Evolutionary conservation across 2,888 invertebrate genomes (phyloP).

Genomic region (Gasteruption jaculator): DNA sequence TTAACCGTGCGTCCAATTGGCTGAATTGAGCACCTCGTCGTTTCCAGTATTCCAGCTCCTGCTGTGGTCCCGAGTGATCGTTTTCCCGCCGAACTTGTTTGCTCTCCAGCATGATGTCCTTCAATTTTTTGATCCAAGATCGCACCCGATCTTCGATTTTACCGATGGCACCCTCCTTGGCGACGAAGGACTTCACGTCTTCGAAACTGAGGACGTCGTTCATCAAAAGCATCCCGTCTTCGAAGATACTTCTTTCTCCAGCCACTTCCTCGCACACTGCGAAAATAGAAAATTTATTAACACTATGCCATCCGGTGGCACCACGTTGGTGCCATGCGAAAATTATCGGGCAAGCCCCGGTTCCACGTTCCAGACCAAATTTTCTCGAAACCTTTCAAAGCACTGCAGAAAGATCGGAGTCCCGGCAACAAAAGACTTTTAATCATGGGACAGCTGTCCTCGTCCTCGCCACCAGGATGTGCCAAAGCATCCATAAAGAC

Average conservation of each 20-base stretch:
- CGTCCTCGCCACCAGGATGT: conserved; percentile 73
- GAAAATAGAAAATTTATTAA: conserved; percentile 14
- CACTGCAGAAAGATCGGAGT: conserved; percentile 81
- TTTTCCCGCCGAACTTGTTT: conserved; percentile 89
- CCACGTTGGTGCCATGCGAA: no score
- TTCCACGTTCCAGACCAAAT: conserved; percentile 1
- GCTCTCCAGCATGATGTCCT: conserved; percentile 79
- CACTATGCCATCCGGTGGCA: conserved; percentile 6
- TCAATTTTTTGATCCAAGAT: conserved; percentile 75
- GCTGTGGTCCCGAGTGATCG: conserved; percentile 88
- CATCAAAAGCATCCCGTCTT: conserved; percentile 66
- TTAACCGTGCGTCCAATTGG: conserved; percentile 73
- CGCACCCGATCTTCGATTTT: conserved; percentile 69
- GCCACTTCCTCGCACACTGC: conserved; percentile 82
- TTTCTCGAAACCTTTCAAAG: conserved; percentile 64
- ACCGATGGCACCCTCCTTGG: conserved; percentile 61
- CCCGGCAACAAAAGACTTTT: conserved; percentile 80
- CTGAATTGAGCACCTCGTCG: conserved; percentile 90
- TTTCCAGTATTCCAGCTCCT: conserved; percentile 96
- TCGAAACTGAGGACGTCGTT: conserved; percentile 59
- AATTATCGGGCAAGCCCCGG: no score
- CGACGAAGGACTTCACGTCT: conserved; percentile 65
- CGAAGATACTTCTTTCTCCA: conserved; percentile 72
- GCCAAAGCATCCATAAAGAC: conserved; percentile 89
- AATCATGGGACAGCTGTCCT: conserved; percentile 80